Evolutionary conservation across 92 coral and sea anemone genomes (phyloP), one percentile per base, ranked within the genome.

Genomic region (Umimayanthus kanabou): DNA sequence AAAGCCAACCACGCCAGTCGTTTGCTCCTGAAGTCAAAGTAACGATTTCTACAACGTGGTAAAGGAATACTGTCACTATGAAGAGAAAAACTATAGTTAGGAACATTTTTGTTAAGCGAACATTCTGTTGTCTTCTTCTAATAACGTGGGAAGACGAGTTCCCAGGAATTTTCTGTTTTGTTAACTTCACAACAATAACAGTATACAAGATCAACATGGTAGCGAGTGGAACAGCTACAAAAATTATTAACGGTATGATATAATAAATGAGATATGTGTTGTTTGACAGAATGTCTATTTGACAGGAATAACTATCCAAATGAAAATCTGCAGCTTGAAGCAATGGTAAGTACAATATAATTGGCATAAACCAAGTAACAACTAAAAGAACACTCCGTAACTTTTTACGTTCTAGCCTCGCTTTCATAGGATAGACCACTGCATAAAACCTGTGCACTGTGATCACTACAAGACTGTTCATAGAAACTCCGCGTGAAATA

Each of bases 121-220:
- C 58, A 2, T 13, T 53, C 58, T 53, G 58, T 13, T 15, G 58
- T 14, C 20, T 13, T 53, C 58, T 53, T 53, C 11, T 53, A 11
- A 13, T 53, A 53, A 53, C 58, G 11, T 13, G 58, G 18, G 18
- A 53, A 13, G 58, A 53, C 70, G 39, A 45, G 13, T 28, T 73
- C 9, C 88, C 69, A 0, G 80, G 71, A 33, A 85, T 26, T 13
- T 81, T 65, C 64, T 66, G 85, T 64, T 81, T 65, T 65, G 43
- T 29, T 22, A 81, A 40, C 76, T 40, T 81, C 18, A 66, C 29
- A n/a, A 81, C 55, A 39, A 25, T 81, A 6, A 81, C 9, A 40
- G 76, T 58, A 72, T 73, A 73, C 40, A 30, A 26, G 39, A 33
- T 30, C 47, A 73, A 9, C 77, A 73, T 28, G 8, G 33, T 73